Evolutionary conservation across 1,140 invertebrate genomes (phyloP).

Genomic region (Sinonovacula constricta): DNA sequence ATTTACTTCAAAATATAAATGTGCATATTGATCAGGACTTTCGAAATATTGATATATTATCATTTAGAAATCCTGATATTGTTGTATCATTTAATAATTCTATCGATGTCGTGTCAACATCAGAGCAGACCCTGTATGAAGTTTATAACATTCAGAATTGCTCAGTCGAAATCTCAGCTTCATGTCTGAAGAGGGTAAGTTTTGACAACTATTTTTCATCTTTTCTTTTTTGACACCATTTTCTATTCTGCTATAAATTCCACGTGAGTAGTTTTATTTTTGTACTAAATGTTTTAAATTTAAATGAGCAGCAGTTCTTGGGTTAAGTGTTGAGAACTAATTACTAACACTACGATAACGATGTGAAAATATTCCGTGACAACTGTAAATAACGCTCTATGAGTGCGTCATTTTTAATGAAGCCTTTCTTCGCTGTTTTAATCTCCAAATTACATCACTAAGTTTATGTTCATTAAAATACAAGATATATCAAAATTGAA

Average conservation of each 20-base stretch:
- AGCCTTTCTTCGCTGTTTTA: no score
- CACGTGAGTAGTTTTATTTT: background rate
- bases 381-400: no score
- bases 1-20: background rate
- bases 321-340: no score
- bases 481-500: no score
- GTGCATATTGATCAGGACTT: constrained; percentile 18
- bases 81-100: constrained; percentile 7
- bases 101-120: background rate
- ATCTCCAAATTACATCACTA: no score
- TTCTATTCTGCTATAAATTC: no score
- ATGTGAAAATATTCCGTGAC: no score
- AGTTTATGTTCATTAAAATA: no score
- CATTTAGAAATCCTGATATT: constrained; percentile 21
- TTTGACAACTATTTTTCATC: background rate
- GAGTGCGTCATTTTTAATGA: no score
- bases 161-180: background rate
- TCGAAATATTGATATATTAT: background rate
- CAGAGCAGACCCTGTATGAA: constrained; percentile 11
- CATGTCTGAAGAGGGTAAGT: background rate
- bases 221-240: background rate
- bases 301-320: background rate
- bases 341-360: no score
- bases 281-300: background rate
- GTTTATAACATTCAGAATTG: constrained; percentile 31